phyloP scores from a whole-genome alignment of 2,797 vertebrate genomes.

The Bradypodion ventrale region DNA sequence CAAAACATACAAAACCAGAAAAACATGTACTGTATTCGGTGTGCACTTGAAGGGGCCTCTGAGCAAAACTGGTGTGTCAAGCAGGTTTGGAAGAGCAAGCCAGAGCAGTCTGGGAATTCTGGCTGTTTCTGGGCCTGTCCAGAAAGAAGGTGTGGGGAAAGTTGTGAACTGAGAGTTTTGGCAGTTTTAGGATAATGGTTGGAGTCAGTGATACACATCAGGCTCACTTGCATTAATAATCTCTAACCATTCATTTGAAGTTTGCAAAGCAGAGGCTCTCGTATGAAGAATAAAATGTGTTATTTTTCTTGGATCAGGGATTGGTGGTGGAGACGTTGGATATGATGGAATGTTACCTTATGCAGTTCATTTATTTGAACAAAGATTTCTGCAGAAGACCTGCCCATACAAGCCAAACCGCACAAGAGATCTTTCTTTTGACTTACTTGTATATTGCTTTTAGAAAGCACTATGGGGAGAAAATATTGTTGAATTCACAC shows the following conservation, averaged over 20 bases:
- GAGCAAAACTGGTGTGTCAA: background rate
- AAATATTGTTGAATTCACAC: background rate
- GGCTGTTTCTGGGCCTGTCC: background rate
- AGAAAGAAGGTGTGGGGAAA: background rate
- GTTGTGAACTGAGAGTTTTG: background rate
- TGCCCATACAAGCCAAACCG: background rate
- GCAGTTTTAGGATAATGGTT: background rate
- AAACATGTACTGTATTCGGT: constrained; percentile 14
- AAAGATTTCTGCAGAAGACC: background rate
- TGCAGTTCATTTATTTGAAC: too few relatives aligned
- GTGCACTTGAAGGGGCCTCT: background rate
- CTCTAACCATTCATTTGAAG: background rate
- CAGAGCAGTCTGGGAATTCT: background rate
- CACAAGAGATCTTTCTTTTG: background rate
- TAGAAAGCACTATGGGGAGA: background rate
- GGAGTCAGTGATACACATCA: background rate
- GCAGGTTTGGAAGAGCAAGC: constrained; percentile 15
- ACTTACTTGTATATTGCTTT: background rate
- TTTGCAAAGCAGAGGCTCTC: background rate
- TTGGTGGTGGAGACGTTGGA: too few relatives aligned
- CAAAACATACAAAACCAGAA: background rate
- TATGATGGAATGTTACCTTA: background rate
- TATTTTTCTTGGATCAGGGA: background rate
- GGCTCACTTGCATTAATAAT: background rate
- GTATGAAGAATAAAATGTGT: background rate